Evolutionary conservation across 2,113 vertebrate species (phyloP).

Genomic region (Pelvicachromis taeniatus): DNA sequence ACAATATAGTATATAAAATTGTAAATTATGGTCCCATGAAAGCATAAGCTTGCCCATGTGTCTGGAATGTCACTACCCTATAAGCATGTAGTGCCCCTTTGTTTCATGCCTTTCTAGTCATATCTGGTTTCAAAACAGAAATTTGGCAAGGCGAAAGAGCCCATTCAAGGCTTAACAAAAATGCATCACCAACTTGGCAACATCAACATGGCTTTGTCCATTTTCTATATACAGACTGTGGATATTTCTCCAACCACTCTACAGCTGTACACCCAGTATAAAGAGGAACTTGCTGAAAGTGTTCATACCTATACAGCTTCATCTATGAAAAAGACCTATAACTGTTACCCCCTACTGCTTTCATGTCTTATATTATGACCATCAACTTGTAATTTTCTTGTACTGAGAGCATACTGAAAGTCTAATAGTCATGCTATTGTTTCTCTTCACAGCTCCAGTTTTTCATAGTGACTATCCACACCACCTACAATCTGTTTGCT

Average conservation of each 20-base stretch:
- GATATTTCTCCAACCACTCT: not conserved
- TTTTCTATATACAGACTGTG: not conserved
- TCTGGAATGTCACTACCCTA: not conserved
- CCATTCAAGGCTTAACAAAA: not conserved
- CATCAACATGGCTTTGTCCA: not conserved
- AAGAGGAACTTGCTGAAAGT: not conserved
- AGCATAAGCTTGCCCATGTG: not conserved
- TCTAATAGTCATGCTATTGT: not conserved
- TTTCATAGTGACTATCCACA: constrained; percentile 64
- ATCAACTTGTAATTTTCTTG: not conserved
- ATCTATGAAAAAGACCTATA: not conserved
- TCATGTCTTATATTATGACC: not conserved
- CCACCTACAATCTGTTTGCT: constrained; percentile 67
- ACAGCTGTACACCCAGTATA: not conserved
- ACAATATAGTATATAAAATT: not conserved
- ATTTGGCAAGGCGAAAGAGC: not conserved
- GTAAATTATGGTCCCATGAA: not conserved
- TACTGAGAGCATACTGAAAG: not conserved
- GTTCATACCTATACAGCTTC: not conserved
- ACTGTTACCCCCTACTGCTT: not conserved
- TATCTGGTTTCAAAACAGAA: not conserved
- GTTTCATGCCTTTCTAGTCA: not conserved
- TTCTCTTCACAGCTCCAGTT: constrained; percentile 64
- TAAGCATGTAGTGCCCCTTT: not conserved
- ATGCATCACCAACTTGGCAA: not conserved